Conservation (phyloP, 2,113 vertebrate species). For the Aythya baeri region DNA sequence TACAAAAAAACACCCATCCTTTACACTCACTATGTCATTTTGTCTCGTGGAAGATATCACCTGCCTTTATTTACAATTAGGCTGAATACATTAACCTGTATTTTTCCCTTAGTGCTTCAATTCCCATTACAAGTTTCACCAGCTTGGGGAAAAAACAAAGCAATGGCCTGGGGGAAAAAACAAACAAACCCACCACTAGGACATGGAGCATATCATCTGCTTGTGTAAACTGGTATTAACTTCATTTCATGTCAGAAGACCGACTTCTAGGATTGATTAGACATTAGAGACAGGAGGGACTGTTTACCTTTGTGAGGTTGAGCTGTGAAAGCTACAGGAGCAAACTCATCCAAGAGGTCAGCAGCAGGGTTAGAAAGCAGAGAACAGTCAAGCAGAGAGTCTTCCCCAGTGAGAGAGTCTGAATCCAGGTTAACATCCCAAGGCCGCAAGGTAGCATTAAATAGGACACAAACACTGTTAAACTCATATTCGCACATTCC, state of each 20-base stretch:
- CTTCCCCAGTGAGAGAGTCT: conserved; percentile 91
- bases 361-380: conserved; percentile 89
- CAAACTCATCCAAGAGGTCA: conserved; percentile 92
- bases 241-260: rapidly evolving
- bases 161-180: not conserved
- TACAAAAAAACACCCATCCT: not conserved
- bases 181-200: too few species aligned
- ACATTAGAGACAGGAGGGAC: not conserved
- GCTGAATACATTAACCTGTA: not conserved
- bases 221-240: rapidly evolving
- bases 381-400: conserved; percentile 90
- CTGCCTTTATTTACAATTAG: not conserved
- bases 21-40: not conserved
- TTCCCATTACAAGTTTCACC: not conserved
- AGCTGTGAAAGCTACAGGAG: conserved; percentile 84
- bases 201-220: not conserved
- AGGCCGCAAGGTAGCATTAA: conserved; percentile 52
- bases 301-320: conserved; percentile 89
- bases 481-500: not conserved
- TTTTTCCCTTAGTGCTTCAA: not conserved
- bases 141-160: not conserved
- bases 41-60: rapidly evolving
- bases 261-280: rapidly evolving
- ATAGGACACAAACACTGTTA: conserved; percentile 67
- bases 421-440: conserved; percentile 65